phyloP scores from a whole-genome alignment of 92 coral and sea anemone genomes.

The Umimayanthus chanpuru region DNA sequence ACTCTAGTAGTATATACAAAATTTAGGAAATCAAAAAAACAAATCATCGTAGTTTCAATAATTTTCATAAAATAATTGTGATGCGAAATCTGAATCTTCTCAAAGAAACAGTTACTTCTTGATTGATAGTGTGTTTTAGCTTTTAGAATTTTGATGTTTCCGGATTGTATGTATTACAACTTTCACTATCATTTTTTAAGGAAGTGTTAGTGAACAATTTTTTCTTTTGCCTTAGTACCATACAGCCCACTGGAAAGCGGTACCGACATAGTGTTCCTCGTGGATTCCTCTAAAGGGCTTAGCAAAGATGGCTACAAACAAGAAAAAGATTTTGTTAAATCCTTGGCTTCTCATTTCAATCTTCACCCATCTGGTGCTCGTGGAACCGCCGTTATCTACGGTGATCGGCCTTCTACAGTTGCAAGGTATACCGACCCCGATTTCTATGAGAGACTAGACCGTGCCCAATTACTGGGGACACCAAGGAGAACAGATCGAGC shows the following conservation, averaged over 20 bases:
- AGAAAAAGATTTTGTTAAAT: conserved; percentile 66
- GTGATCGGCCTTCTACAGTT: conserved; percentile 32
- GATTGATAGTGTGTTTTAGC: no score
- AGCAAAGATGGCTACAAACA: conserved; percentile 40
- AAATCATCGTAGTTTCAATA: no score
- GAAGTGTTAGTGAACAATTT: no score
- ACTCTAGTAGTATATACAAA: no score
- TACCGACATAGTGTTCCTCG: conserved; percentile 70
- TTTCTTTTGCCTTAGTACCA: neutral
- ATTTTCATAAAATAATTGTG: no score
- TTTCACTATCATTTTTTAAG: no score
- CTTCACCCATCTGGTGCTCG: conserved; percentile 54
- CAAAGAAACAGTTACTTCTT: no score
- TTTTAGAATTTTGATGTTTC: no score
- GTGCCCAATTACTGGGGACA: conserved; percentile 50
- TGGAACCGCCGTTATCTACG: conserved; percentile 50
- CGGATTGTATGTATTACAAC: no score
- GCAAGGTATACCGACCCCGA: conserved; percentile 42
- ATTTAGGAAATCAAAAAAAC: no score
- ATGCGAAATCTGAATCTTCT: no score
- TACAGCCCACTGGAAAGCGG: neutral
- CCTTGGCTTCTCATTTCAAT: conserved; percentile 45
- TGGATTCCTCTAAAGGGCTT: conserved; percentile 65
- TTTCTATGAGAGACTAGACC: conserved; percentile 37
- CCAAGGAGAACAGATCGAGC: conserved; percentile 60